These are phyloP conservation scores for Tholera decimalis DNA, from an alignment of 2,888 invertebrate genomes.

Conservation along the genomic window DNA sequence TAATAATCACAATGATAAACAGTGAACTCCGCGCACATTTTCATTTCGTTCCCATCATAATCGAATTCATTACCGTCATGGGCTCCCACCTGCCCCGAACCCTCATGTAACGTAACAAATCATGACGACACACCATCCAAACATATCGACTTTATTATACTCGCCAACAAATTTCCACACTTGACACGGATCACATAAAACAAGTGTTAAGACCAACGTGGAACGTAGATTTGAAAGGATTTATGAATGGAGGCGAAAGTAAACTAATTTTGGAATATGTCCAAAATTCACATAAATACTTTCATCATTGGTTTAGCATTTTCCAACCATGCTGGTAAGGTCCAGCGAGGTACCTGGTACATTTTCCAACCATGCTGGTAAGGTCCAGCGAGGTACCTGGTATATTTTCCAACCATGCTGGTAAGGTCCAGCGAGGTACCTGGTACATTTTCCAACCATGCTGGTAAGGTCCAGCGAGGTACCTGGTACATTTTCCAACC, in stretches of 20 bases:
- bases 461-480: too few relatives aligned
- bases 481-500: too few relatives aligned
- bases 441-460: too few relatives aligned
- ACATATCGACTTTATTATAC: conserved; percentile 36
- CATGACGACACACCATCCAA: conserved; percentile 45
- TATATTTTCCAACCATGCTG: too few relatives aligned
- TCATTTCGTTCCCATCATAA: conserved; percentile 51
- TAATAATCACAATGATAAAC: conserved; percentile 37
- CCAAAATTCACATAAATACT: not conserved
- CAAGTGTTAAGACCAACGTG: not conserved
- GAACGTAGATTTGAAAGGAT: not conserved
- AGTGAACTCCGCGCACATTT: conserved; percentile 32
- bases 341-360: too few relatives aligned
- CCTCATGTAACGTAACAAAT: conserved; percentile 38
- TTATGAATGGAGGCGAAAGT: not conserved
- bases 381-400: too few relatives aligned
- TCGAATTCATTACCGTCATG: conserved; percentile 59
- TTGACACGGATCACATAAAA: conserved; percentile 47
- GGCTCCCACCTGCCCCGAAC: conserved; percentile 49
- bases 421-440: too few relatives aligned
- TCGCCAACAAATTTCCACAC: conserved; percentile 49
- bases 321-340: too few relatives aligned
- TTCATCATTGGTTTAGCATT: too few relatives aligned
- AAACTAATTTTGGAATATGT: not conserved
- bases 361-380: too few relatives aligned